Evolutionary conservation across 2,797 vertebrate genomes (phyloP), one percentile per base, ranked within the genome.

Genomic region (Neomorphus geoffroyi): DNA sequence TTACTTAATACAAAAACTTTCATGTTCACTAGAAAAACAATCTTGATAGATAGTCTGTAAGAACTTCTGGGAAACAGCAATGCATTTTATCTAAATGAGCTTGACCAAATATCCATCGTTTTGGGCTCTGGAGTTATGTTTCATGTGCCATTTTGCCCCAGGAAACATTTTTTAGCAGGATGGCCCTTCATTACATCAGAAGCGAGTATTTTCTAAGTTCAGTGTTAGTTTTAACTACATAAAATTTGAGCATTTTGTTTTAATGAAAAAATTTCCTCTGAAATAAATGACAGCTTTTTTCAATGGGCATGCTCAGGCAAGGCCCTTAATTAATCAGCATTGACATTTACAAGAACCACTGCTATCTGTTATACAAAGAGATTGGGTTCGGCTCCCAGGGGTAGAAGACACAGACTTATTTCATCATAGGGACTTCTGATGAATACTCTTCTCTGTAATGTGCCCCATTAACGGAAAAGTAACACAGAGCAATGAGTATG

Each of bases 281-380:
- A 88, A 92, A 75, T 23, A 91, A 61, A 86, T 30, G 48, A 74
- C 41, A 90, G 39, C 46, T 91, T 89, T 93, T 37, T 94, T 94
- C 35, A 46, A 28, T 43, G 79, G 3, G 22, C 71, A 75, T 74
- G 65, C 61, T 81, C 43, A 80, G 80, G 62, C 66, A 81, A 90
- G 73, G n/a, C n/a, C 56, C 33, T 46, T 80, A 71, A 73, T 94
- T 92, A 91, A 91, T 86, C 73, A 90, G 18, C 57, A 28, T 8
- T 71, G 86, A 84, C 50, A 69, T 84, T 96, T 90, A 90, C 88
- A 94, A 74, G 85, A 88, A 81, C 84, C 24, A 43, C 82, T 83
- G 33, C 21, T 90, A 48, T 94, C 73, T 88, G 54, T 30, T 81
- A 4, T 69, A 39, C 57, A 75, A 69, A 88, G 69, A 61, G 46